phyloP scores from a whole-genome alignment of 2,797 vertebrate genomes.

The Peromyscus eremicus region DNA sequence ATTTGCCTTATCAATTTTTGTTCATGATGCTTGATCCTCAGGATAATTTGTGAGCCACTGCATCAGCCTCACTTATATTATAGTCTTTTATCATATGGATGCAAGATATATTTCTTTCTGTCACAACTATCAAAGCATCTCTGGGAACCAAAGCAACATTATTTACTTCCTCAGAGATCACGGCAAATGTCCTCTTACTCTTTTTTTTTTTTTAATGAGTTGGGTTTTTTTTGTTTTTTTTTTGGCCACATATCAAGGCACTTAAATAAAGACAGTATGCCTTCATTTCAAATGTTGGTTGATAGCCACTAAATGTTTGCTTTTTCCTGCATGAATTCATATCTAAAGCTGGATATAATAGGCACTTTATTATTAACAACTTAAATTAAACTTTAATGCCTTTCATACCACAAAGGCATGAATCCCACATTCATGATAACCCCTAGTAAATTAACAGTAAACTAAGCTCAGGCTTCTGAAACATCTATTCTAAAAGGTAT shows the following conservation, averaged over 20 bases:
- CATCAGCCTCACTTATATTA: constrained; percentile 62
- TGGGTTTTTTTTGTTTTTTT: not conserved
- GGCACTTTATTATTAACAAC: constrained; percentile 72
- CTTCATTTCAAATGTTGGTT: constrained; percentile 67
- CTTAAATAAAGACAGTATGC: constrained; percentile 74
- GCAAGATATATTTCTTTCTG: constrained; percentile 72
- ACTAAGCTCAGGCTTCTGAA: constrained; percentile 56
- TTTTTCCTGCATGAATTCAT: constrained; percentile 73
- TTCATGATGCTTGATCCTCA: constrained; percentile 57
- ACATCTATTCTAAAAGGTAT: constrained; percentile 49
- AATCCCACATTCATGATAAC: constrained; percentile 8
- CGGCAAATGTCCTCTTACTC: constrained; percentile 58
- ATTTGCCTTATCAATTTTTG: constrained; percentile 80
- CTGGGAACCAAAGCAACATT: constrained; percentile 73
- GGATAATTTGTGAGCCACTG: constrained; percentile 71
- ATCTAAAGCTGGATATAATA: constrained; percentile 70
- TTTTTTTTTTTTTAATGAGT: constrained; percentile 41
- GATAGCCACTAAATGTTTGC: constrained; percentile 68
- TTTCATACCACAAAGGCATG: constrained; percentile 62
- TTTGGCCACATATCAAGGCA: not conserved
- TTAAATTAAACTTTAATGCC: constrained; percentile 77
- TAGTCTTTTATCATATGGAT: constrained; percentile 78
- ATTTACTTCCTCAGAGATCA: constrained; percentile 72
- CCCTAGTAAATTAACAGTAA: constrained; percentile 60
- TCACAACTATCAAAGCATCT: constrained; percentile 80